These are phyloP conservation scores for Actinia equina DNA, from an alignment of 64 coral and sea anemone species.

Conservation along the genomic window DNA sequence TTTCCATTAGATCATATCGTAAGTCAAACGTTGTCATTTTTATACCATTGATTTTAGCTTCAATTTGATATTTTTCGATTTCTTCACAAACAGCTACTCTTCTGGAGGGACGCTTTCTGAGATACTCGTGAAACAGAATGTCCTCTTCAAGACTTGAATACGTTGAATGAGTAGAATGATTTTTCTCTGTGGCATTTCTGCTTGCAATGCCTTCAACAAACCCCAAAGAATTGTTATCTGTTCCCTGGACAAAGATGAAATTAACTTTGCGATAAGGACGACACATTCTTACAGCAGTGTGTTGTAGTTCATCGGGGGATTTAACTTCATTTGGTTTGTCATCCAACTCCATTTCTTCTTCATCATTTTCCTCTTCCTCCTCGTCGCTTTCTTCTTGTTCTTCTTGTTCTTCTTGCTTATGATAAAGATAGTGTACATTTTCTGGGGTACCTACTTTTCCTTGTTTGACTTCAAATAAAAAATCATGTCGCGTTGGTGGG, in stretches of 20 bases:
- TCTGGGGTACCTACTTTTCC: too few relatives aligned
- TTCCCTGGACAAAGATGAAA: neutral
- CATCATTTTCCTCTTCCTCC: neutral
- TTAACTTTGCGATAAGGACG: neutral
- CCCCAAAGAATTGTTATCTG: neutral
- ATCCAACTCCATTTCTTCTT: neutral
- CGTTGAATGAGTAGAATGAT: neutral
- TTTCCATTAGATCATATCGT: too few relatives aligned
- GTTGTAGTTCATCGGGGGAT: neutral
- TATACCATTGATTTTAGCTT: neutral
- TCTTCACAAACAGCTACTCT: neutral
- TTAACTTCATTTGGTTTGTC: neutral
- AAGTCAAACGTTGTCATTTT: too few relatives aligned
- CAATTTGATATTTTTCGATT: conserved; percentile 8
- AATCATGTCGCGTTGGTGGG: too few relatives aligned
- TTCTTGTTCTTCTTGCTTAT: neutral
- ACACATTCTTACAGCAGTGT: neutral
- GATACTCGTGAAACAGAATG: neutral
- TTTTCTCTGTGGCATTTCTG: neutral
- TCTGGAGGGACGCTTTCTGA: neutral
- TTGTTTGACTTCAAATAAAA: too few relatives aligned
- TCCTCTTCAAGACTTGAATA: neutral
- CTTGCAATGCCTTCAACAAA: neutral
- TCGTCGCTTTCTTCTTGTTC: neutral
- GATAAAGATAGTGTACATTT: too few relatives aligned